phyloP scores from a whole-genome alignment of 2,888 invertebrate genomes.

The Drosophila nr. perissopoda region DNA sequence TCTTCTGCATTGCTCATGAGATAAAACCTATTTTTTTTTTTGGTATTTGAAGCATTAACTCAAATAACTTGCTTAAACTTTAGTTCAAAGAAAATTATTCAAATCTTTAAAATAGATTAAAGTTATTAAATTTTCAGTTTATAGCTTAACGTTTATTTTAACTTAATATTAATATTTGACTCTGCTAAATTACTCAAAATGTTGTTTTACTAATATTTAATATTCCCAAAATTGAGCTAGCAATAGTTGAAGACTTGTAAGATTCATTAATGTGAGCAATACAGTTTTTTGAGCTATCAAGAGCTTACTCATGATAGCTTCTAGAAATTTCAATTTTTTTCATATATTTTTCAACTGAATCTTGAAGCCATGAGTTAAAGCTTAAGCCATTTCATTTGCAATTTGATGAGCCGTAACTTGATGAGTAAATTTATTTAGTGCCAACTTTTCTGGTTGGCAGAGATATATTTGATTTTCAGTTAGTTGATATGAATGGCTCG shows the following conservation, averaged over 20 bases:
- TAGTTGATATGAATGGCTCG: constrained; percentile 11
- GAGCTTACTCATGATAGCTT: background rate
- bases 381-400: background rate
- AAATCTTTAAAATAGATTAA: background rate
- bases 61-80: background rate
- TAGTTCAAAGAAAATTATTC: background rate
- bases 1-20: background rate
- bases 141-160: background rate
- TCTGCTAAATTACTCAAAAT: background rate
- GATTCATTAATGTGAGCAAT: no score
- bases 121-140: no score
- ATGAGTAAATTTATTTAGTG: background rate
- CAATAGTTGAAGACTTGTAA: background rate
- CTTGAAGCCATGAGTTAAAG: background rate
- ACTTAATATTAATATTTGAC: background rate
- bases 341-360: background rate
- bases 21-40: background rate
- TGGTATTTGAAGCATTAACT: background rate
- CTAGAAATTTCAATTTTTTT: background rate
- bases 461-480: constrained; percentile 7
- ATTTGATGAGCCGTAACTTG: constrained; percentile 2
- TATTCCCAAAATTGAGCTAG: background rate
- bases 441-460: background rate
- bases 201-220: background rate
- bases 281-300: background rate